These are phyloP conservation scores for Lasioglossum calceatum DNA, from an alignment of 2,888 invertebrate genomes.

Conservation along the genomic window DNA sequence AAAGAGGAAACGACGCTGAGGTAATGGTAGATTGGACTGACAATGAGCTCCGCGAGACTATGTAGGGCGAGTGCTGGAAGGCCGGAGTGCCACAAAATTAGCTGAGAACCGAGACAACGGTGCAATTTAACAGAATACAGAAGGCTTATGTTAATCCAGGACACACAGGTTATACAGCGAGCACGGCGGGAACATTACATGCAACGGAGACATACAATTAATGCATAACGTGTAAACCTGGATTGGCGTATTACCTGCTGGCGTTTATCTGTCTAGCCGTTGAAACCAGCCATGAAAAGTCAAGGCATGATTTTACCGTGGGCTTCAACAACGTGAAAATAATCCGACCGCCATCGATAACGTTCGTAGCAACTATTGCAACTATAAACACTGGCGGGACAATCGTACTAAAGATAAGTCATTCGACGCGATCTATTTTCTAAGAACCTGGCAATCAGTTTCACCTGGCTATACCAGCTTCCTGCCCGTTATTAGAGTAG, in stretches of 20 bases:
- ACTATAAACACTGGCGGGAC: slow-evolving; percentile 26
- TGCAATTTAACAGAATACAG: background rate
- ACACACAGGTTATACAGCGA: background rate
- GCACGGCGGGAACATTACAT: background rate
- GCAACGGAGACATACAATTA: background rate
- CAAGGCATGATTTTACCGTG: background rate
- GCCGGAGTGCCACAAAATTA: background rate
- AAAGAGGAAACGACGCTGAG: background rate
- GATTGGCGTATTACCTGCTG: background rate
- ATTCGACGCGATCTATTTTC: slow-evolving; percentile 54
- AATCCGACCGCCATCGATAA: background rate
- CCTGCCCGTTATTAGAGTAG: slow-evolving; percentile 73
- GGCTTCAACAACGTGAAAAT: background rate
- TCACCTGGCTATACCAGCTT: slow-evolving; percentile 61
- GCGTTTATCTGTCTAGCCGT: background rate
- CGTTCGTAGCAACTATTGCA: background rate
- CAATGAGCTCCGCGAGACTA: background rate
- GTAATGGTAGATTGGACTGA: background rate
- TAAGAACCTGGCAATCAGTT: slow-evolving; percentile 69
- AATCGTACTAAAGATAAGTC: slow-evolving; percentile 27
- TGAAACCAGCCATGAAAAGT: background rate
- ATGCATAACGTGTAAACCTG: background rate
- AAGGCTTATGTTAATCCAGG: background rate
- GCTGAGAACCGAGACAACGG: background rate
- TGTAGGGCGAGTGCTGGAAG: background rate